Evolutionary conservation across 2,797 vertebrate genomes (phyloP).

Genomic region (Sebastes minor): DNA sequence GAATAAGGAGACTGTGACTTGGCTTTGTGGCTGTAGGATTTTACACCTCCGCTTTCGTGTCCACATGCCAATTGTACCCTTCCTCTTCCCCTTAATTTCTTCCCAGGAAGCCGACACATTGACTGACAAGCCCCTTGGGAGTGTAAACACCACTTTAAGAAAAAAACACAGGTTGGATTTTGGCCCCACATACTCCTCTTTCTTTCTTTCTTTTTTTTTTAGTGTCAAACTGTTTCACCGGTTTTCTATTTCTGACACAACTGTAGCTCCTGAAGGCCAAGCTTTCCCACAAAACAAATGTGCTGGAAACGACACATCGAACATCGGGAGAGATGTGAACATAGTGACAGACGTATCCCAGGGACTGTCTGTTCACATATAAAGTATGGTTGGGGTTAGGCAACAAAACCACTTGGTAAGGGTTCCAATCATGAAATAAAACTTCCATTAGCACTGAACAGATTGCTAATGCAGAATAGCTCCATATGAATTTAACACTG

Average conservation of each 20-base stretch:
- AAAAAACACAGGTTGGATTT: constrained; percentile 1
- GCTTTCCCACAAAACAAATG: constrained; percentile 13
- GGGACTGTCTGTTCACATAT: not conserved
- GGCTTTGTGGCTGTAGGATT: constrained; percentile 16
- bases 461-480: not conserved
- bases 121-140: constrained; percentile 8
- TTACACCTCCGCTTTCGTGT: constrained; percentile 18
- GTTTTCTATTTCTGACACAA: constrained; percentile 10
- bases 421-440: not conserved
- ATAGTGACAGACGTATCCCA: not conserved
- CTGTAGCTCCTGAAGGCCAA: constrained; percentile 3
- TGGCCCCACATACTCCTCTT: not conserved
- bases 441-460: not conserved
- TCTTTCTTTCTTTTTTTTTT: not conserved
- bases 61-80: not conserved
- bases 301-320: not conserved
- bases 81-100: not conserved
- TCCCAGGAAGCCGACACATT: not conserved
- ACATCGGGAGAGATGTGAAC: not conserved
- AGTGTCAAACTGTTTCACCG: not conserved
- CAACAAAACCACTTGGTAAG: not conserved
- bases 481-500: not conserved
- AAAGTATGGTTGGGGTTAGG: not conserved
- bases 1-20: not conserved
- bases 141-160: constrained; percentile 27